A percentile compares a stretch with the other conserved stretches of the same genome.
Evolutionary conservation across 2,113 vertebrate species (phyloP).

Genomic region (Micronycteris hirsuta): DNA sequence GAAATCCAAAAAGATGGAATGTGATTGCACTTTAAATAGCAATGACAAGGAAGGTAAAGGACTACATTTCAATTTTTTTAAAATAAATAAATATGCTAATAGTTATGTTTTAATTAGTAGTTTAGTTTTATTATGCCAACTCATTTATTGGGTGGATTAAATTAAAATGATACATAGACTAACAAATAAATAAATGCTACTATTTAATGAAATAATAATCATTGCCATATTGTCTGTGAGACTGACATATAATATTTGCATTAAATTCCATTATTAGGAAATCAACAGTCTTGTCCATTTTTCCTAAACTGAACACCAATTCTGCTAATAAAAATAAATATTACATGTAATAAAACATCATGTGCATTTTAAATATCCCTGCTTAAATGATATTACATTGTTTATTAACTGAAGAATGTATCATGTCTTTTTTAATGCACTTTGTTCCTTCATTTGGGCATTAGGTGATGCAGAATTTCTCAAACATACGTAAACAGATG

Average conservation of each 20-base stretch:
- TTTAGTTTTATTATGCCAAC: background rate
- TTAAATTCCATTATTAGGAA: background rate
- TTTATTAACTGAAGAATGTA: background rate
- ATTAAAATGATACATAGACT: background rate
- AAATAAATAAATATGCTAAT: slow-evolving; percentile 15
- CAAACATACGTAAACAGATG: background rate
- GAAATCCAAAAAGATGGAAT: background rate
- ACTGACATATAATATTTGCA: background rate
- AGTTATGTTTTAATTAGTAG: background rate
- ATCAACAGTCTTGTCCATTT: background rate
- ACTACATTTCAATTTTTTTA: background rate
- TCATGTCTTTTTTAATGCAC: background rate
- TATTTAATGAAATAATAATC: background rate
- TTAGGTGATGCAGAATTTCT: background rate
- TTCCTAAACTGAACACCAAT: background rate
- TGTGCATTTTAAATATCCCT: background rate
- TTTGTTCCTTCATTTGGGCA: background rate
- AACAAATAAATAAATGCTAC: background rate
- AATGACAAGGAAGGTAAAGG: background rate
- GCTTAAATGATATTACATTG: background rate
- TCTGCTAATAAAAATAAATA: background rate
- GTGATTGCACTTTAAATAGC: background rate
- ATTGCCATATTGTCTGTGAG: background rate
- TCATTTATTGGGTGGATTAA: background rate
- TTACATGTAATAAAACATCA: background rate